Conservation (phyloP, 2,113 vertebrate genomes). For the Atrichornis clamosus region DNA sequence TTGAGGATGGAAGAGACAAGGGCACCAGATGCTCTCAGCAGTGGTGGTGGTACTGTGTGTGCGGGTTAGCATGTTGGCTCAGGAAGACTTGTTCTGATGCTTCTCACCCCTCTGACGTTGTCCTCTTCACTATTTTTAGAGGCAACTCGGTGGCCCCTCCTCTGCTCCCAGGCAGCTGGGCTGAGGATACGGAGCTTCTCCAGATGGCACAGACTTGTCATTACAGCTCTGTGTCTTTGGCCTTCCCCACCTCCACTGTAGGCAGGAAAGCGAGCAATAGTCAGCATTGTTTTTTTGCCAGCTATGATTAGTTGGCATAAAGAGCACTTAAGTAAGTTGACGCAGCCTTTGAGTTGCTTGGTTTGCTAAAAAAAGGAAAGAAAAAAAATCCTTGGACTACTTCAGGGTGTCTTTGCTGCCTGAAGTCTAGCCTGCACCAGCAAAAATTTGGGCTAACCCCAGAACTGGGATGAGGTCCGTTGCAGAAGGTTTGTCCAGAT, state of each 20-base stretch:
- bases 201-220: background rate
- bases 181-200: background rate
- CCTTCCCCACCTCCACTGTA: background rate
- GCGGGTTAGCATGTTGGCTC: accelerated
- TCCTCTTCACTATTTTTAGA: background rate
- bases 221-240: background rate
- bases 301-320: conserved; percentile 6
- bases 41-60: accelerated
- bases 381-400: background rate
- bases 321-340: background rate
- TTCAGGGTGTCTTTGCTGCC: background rate
- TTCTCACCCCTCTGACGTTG: background rate
- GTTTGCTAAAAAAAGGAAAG: background rate
- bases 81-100: background rate
- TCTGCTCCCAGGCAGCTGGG: background rate
- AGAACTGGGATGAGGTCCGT: background rate
- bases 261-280: background rate
- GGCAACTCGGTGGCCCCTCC: background rate
- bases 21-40: background rate
- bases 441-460: background rate
- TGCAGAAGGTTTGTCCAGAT: background rate
- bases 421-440: background rate
- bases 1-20: background rate
- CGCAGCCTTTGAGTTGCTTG: background rate
- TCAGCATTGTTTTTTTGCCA: background rate